Base-by-base conservation (phyloP, 2,888 invertebrate genomes). In the Pristionchus japonicus region DNA sequence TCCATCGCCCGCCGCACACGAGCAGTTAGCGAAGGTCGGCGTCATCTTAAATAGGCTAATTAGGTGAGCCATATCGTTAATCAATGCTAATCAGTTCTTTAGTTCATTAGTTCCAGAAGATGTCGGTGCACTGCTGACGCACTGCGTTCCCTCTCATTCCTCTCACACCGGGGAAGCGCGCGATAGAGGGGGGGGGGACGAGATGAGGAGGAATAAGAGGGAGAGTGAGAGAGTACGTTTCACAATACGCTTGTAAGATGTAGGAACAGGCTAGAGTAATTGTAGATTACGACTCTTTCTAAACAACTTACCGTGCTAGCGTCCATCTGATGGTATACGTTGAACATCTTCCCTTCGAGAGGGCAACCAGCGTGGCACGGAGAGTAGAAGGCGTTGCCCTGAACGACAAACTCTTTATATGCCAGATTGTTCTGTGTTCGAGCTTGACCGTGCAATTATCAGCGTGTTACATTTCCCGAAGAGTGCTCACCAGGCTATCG, bases 331-430 rank as follows among this genome's bases (percentile, higher is more conserved):
- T 87, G 20, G 57, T 77, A 92, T 20, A 91, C 90, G 27, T 89
- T 90, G 89, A 90, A 92, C 87, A 90, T 91, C 64, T 90, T 90
- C 88, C 91, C 91, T 20, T 90, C 89, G 64, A 91, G 88, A 27
- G 89, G 90, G 84, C 94, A 94, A n/a, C 94, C 93, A 15, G 93
- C 91, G 87, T 94, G 93, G 90, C 95, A 95, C 0, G 95, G 95
- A 0, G 94, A 95, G 88, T 94, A 95, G 89, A 93, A 95, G 7
- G 94, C 92, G 9, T 91, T 89, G 37, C 94, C 93, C 83, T 92
- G 87, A 17, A 67, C 11, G n/a, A 61, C 23, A 61, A 61, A 9
- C 3, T 61, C 6, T 27, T 27, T 27, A 27, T 27, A 11, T 13
- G 52, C 1, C 52, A 52, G 4, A 4, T 1, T 52, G 7, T 13